Base-by-base conservation (phyloP, 2,113 vertebrate genomes). In the Plectropomus leopardus region DNA sequence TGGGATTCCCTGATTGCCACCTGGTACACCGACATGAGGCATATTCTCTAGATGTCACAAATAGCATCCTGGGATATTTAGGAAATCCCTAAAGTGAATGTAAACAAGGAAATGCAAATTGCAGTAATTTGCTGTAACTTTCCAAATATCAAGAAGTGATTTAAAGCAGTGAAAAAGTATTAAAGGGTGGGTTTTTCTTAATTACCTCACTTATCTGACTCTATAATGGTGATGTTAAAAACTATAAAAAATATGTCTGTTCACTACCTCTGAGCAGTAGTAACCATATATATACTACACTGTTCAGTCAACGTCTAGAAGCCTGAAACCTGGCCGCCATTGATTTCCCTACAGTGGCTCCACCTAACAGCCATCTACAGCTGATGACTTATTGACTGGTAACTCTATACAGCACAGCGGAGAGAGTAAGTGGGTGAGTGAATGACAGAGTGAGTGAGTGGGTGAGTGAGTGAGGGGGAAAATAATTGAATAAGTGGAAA, bases 361-460 rank as follows among this genome's bases (percentile, higher is more conserved):
- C 84, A 83, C 71, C 83, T 63, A 72, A 74, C 66, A 76, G 82
- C 77, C 74, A 72, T 90, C 88, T 82, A 24, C 50, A 84, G 68
- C 8, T 72, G 73, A 90, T 65, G 63, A 71, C 79, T 74, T 91
- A 91, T 94, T 90, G 91, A 91, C 80, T 65, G 68, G 93, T 84
- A 90, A 91, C 86, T 78, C 66, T 86, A 90, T 83, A 89, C 70
- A 88, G 84, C 78, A 75, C 82, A 75, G 79, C 24, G 67, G 80
- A 70, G 78, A 81, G 82, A 91, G 86, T 89, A 95, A 93, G 96
- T 92, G 80, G 86, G 86, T 90, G 88, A 92, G 87, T 86, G 89
- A 95, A 95, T 95, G 95, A 92, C 91, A 95, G 95, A 95, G 88
- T 72, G 90, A 88, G 90, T 79, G 40, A 45, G 76, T 72, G 83